Base-by-base conservation (phyloP, 2,113 vertebrate species). In the Beaufortia kweichowensis region DNA sequence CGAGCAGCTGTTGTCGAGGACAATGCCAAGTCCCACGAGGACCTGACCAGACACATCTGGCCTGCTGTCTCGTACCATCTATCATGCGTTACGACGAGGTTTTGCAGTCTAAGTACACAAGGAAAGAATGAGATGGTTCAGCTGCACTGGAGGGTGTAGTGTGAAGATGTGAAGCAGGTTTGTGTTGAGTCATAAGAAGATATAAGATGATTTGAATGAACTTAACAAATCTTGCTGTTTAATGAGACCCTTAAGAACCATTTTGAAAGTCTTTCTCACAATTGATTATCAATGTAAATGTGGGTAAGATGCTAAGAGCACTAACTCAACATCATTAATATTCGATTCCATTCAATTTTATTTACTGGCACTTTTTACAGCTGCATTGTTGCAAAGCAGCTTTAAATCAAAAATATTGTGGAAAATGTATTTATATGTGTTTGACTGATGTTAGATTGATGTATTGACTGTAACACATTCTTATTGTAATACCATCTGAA, bases 1-100 rank as follows among this genome's bases (percentile, higher is more conserved):
- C 31, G 24, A 59, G 33, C 66, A 78, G 66, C 76, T 70, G 76
- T 57, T 62, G 76, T 29, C 35, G 43, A 57, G 76, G 55, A 70
- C 4, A 3, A 62, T 7, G 26, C 43, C 76, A 78, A 56, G 56
- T 43, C 53, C 50, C 63, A 57, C 21, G n/a, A 59, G 33, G 50
- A 76, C 60, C 6, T 11, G 14, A 48, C 11, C 35, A 1, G 0
- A 29, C 39, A 68, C 75, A 68, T 60, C 55, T 60, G 64, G 63
- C 64, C 35, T 14, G 39, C 55, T 46, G 24, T 10, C 24, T 41
- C 6, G 3, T 17, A 43, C 28, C 26, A 7, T 33, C 31, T 17
- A 14, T 17, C 3, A 8, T 67, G 33, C 15, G 24, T 66, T 43
- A 59, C 24, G 4, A 41, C 62, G 15, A 12, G 7, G 26, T 21